phyloP scores from a whole-genome alignment of 2,797 vertebrate genomes.

The Phylloscopus collybita region DNA sequence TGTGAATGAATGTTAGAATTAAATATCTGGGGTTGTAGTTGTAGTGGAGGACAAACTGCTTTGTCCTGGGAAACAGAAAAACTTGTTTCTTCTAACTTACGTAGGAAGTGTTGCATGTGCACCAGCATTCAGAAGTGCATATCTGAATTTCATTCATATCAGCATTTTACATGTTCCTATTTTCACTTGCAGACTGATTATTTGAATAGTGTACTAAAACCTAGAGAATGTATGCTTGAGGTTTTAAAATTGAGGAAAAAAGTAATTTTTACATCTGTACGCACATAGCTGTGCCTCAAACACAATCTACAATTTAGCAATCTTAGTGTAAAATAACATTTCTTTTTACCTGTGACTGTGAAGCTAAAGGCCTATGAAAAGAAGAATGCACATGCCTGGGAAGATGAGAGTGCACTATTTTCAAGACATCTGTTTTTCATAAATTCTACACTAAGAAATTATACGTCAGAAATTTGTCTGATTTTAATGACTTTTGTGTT shows the following conservation, averaged over 20 bases:
- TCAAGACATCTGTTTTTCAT: background rate
- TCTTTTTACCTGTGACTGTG: background rate
- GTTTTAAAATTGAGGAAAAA: constrained; percentile 10
- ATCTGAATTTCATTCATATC: constrained; percentile 42
- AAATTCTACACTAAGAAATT: background rate
- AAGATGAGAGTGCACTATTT: background rate
- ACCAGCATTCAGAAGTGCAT: constrained; percentile 49
- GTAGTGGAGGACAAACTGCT: constrained; percentile 11
- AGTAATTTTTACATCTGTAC: background rate
- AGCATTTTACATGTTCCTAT: constrained; percentile 1
- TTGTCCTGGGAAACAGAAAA: constrained; percentile 43
- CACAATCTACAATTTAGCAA: background rate
- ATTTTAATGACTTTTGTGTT: background rate
- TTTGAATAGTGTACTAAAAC: constrained; percentile 27
- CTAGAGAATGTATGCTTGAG: constrained; percentile 23
- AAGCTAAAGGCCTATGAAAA: background rate
- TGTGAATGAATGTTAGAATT: constrained; percentile 58
- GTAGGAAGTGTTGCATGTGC: constrained; percentile 52
- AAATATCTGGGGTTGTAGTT: background rate
- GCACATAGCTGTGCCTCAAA: background rate
- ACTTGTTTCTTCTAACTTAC: background rate
- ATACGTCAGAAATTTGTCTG: background rate
- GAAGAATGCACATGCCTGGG: background rate
- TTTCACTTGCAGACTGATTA: constrained; percentile 19
- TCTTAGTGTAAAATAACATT: background rate